phyloP scores from a whole-genome alignment of 2,888 invertebrate species.

The Trichopoda pennipes region DNA sequence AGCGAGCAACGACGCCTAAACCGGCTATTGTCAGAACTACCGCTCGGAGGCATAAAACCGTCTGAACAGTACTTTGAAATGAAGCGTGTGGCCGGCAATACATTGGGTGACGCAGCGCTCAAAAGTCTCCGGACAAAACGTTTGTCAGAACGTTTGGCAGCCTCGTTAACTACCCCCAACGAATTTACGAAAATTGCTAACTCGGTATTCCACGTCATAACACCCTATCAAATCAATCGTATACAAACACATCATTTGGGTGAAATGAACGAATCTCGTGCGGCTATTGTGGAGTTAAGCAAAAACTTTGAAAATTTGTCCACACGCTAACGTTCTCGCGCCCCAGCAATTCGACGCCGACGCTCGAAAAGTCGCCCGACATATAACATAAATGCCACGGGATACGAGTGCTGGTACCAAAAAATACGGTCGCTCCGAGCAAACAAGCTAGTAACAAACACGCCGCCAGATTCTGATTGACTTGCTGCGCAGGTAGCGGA shows the following conservation, averaged over 20 bases:
- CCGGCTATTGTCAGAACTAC: constrained; percentile 10
- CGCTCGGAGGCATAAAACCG: constrained; percentile 11
- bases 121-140: constrained; percentile 42
- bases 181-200: constrained; percentile 41
- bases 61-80: too few species aligned
- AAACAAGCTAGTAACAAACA: too few species aligned
- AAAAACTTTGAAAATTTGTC: constrained; percentile 35
- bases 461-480: background rate
- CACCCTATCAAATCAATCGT: constrained; percentile 23
- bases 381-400: background rate
- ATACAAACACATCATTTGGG: too few species aligned
- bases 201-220: constrained; percentile 32
- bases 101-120: constrained; percentile 24
- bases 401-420: constrained; percentile 27
- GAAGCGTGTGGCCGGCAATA: too few species aligned
- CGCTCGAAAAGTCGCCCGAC: constrained; percentile 13
- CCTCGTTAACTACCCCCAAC: constrained; percentile 6
- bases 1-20: constrained; percentile 5
- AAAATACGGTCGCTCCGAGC: constrained; percentile 19
- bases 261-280: too few species aligned
- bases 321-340: constrained; percentile 2
- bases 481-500: background rate
- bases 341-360: background rate
- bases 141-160: constrained; percentile 27
- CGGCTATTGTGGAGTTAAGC: constrained; percentile 20